Evolutionary conservation across 2,888 invertebrate species (phyloP).

Genomic region (Allophyes oxyacanthae): DNA sequence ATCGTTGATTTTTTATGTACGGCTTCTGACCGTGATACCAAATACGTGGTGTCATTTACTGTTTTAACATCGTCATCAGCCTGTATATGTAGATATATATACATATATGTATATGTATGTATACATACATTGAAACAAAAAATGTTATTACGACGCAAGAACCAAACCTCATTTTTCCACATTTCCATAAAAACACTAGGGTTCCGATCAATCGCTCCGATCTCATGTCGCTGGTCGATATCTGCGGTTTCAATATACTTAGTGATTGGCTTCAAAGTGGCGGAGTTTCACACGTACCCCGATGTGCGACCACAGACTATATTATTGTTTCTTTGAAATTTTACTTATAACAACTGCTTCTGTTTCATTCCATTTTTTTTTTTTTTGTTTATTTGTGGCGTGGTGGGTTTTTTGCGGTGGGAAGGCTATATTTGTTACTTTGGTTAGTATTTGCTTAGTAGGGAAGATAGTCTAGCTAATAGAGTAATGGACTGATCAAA

Average conservation of each 20-base stretch:
- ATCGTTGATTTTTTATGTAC: too few relatives aligned
- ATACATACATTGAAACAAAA: too few relatives aligned
- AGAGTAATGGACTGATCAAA: too few relatives aligned
- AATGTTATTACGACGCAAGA: not conserved
- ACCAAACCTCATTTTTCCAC: conserved; percentile 32
- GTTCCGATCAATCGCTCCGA: conserved; percentile 47
- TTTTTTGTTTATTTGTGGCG: conserved; percentile 49
- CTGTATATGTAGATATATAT: too few relatives aligned
- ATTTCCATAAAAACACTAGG: conserved; percentile 37
- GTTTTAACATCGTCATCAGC: too few relatives aligned
- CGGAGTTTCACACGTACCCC: conserved; percentile 61
- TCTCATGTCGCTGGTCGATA: conserved; percentile 53
- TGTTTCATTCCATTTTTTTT: conserved; percentile 41
- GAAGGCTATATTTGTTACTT: conserved; percentile 19
- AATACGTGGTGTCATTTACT: too few relatives aligned
- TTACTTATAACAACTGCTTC: conserved; percentile 59
- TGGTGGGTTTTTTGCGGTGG: conserved; percentile 41
- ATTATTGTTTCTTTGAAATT: conserved; percentile 60
- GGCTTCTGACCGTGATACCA: too few relatives aligned
- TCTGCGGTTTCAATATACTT: conserved; percentile 62
- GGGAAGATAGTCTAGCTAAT: not conserved
- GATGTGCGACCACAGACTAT: conserved; percentile 53
- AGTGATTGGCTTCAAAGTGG: conserved; percentile 55
- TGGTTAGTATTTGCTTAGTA: conserved; percentile 29
- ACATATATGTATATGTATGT: too few relatives aligned